A percentile compares a stretch with the other conserved stretches of the same genome.
Conservation (phyloP, 2,113 vertebrate genomes). For the Colossoma macropomum region DNA sequence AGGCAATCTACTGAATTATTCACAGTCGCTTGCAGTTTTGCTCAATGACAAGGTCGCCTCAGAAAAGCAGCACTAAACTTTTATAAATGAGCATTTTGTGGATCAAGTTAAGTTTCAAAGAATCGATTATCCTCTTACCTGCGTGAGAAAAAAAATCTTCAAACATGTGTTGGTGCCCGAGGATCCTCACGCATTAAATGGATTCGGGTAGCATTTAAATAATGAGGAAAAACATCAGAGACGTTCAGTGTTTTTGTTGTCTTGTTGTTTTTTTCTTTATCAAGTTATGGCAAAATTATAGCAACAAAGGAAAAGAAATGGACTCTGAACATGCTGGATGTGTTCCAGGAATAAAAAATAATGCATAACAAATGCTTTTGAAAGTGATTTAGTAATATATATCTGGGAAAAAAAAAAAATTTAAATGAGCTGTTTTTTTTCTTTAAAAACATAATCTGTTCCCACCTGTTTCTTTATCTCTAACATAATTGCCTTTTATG, state of each 20-base stretch:
- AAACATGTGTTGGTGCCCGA: background rate
- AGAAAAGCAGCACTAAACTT: conserved; percentile 59
- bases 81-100: conserved; percentile 54
- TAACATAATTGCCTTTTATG: background rate
- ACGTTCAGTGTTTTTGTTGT: background rate
- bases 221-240: conserved; percentile 7
- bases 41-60: conserved; percentile 53
- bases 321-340: conserved; percentile 7
- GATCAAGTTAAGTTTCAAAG: conserved; percentile 47
- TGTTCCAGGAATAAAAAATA: background rate
- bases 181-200: conserved; percentile 3
- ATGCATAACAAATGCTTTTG: conserved; percentile 9
- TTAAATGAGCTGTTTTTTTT: background rate
- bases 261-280: background rate
- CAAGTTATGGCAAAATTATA: conserved; percentile 13
- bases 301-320: background rate
- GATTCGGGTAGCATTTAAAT: background rate
- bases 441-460: background rate
- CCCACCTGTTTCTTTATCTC: background rate
- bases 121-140: conserved; percentile 50
- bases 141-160: conserved; percentile 4
- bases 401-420: background rate
- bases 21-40: conserved; percentile 60
- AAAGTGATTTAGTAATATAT: conserved; percentile 10
- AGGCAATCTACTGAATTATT: conserved; percentile 61